Conservation (phyloP, 1,140 invertebrate species). For the Philotrypesis tridentata region DNA sequence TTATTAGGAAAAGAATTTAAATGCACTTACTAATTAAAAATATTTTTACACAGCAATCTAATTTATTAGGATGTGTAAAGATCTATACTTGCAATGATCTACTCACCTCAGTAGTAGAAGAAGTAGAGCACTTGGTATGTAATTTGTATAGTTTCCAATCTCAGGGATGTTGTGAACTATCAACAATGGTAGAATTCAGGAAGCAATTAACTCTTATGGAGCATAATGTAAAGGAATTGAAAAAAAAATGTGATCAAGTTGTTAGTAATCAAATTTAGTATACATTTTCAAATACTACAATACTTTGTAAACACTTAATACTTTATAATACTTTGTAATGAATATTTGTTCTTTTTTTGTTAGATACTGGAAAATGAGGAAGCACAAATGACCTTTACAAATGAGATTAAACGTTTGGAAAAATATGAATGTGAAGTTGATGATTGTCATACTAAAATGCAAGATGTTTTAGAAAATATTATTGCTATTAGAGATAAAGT, state of each 20-base stretch:
- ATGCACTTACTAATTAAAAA: slow-evolving; percentile 25
- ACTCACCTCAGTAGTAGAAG: slow-evolving; percentile 61
- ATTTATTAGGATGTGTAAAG: slow-evolving; percentile 53
- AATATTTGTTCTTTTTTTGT: slow-evolving; percentile 37
- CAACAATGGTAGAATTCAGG: slow-evolving; percentile 60
- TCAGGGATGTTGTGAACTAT: slow-evolving; percentile 54
- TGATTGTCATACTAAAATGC: slow-evolving; percentile 67
- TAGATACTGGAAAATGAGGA: slow-evolving; percentile 62
- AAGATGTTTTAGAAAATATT: slow-evolving; percentile 65
- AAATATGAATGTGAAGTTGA: slow-evolving; percentile 68
- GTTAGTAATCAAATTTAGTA: slow-evolving; percentile 60
- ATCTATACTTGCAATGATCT: slow-evolving; percentile 58
- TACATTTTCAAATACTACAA: slow-evolving; percentile 36
- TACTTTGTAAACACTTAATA: slow-evolving; percentile 28
- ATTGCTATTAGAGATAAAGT: slow-evolving; percentile 61
- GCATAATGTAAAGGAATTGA: slow-evolving; percentile 60
- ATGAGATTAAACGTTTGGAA: slow-evolving; percentile 59
- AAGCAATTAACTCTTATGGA: slow-evolving; percentile 61
- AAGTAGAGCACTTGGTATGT: slow-evolving; percentile 65
- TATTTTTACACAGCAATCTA: slow-evolving; percentile 55
- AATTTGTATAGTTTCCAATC: slow-evolving; percentile 60
- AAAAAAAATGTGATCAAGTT: slow-evolving; percentile 61
- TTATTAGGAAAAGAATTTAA: neutral
- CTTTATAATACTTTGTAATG: slow-evolving; percentile 7
- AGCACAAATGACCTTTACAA: slow-evolving; percentile 57